Evolutionary conservation across 2,797 vertebrate species (phyloP).

Genomic region (Coranthus polyacanthus): DNA sequence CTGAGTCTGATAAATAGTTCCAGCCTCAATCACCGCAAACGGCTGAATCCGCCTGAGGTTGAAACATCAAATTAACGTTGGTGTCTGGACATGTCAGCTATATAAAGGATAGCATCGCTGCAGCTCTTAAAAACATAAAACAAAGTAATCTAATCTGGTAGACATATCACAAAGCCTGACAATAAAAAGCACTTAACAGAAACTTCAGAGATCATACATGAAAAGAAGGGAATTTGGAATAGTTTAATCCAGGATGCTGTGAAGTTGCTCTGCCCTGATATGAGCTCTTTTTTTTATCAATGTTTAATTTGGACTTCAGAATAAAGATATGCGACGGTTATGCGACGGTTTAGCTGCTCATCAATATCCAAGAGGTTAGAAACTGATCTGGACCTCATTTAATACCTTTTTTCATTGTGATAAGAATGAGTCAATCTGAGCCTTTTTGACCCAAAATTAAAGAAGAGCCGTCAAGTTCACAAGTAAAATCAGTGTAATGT

Average conservation of each 20-base stretch:
- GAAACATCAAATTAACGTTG: slow-evolving; percentile 41
- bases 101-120: slow-evolving; percentile 28
- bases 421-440: slow-evolving; percentile 4
- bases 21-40: slow-evolving; percentile 30
- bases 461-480: neutral
- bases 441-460: slow-evolving; percentile 6
- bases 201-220: slow-evolving; percentile 3
- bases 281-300: neutral
- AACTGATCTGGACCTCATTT: neutral
- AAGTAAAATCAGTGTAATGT: no score
- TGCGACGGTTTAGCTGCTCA: neutral
- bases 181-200: slow-evolving; percentile 21
- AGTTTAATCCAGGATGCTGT: slow-evolving; percentile 2
- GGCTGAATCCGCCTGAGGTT: slow-evolving; percentile 18
- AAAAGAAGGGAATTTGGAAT: slow-evolving; percentile 5
- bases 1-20: slow-evolving; percentile 44
- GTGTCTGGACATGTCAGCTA: slow-evolving; percentile 32
- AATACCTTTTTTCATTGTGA: neutral
- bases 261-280: slow-evolving; percentile 1
- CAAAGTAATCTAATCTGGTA: slow-evolving; percentile 41
- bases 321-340: slow-evolving; percentile 10
- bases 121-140: slow-evolving; percentile 34
- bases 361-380: neutral
- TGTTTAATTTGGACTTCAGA: slow-evolving; percentile 15
- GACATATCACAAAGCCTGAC: slow-evolving; percentile 24